These are phyloP conservation scores for Galeruca laticollis DNA, from an alignment of 2,888 invertebrate genomes.

Conservation along the genomic window DNA sequence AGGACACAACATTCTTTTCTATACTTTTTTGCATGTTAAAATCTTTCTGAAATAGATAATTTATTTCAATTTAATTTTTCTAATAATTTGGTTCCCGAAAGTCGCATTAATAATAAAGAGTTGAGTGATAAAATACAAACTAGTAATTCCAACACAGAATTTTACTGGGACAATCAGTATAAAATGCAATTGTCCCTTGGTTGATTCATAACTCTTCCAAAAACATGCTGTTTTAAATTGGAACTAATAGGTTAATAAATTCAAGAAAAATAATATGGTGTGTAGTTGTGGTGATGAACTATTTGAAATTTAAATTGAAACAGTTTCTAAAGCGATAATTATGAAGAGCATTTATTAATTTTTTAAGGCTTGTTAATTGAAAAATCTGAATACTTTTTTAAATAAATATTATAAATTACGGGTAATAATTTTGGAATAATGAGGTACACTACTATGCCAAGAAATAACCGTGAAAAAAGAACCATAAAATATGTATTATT, in stretches of 20 bases:
- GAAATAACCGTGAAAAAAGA: too few species aligned
- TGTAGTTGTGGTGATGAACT: slow-evolving; percentile 11
- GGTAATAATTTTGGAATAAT: neutral
- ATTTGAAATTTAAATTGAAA: slow-evolving; percentile 19
- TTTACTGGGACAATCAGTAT: slow-evolving; percentile 1
- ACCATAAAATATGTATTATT: too few species aligned
- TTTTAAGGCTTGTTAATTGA: slow-evolving; percentile 6
- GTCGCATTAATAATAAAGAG: too few species aligned
- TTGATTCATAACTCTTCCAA: slow-evolving; percentile 10
- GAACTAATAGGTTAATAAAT: slow-evolving; percentile 20
- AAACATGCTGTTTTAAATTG: slow-evolving; percentile 16
- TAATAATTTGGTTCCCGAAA: too few species aligned
- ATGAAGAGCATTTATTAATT: slow-evolving; percentile 5
- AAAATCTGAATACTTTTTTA: slow-evolving; percentile 6
- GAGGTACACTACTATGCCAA: neutral
- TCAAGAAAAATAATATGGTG: slow-evolving; percentile 15
- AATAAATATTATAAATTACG: neutral
- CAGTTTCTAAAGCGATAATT: slow-evolving; percentile 1
- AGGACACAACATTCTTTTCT: too few species aligned
- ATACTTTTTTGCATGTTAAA: too few species aligned
- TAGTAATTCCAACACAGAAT: neutral
- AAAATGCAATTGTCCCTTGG: neutral
- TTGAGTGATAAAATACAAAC: too few species aligned
- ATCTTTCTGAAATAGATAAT: too few species aligned
- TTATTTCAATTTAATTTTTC: too few species aligned